A percentile compares a stretch with the other conserved stretches of the same genome.
Evolutionary conservation across 2,113 vertebrate genomes (phyloP).

Genomic region (Pholis gunnellus): DNA sequence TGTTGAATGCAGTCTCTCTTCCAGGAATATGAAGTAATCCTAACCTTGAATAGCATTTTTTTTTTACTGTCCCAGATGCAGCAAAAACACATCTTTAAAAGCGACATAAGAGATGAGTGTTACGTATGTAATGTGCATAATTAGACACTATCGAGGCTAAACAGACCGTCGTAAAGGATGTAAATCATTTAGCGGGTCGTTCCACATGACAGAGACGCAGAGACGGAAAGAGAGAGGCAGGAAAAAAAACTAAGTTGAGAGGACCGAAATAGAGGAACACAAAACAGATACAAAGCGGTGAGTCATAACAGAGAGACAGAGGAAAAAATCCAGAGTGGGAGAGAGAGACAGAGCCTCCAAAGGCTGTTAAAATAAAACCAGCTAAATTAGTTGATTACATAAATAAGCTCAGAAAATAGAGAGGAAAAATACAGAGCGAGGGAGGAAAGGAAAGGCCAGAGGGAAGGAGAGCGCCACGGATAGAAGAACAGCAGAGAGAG

Average conservation of each 20-base stretch:
- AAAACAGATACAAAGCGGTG: conserved; percentile 50
- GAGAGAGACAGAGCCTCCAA: conserved; percentile 36
- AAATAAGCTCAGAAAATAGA: conserved; percentile 63
- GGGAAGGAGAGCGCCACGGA: conserved; percentile 14
- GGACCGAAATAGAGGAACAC: conserved; percentile 52
- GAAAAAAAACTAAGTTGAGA: conserved; percentile 2
- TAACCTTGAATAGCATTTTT: not conserved
- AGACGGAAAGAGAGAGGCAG: not conserved
- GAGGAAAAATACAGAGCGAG: conserved; percentile 13
- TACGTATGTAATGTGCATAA: conserved; percentile 34
- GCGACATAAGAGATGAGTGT: conserved; percentile 40
- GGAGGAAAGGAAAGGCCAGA: conserved; percentile 40
- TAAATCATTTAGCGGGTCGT: conserved; percentile 28
- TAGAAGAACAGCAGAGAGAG: conserved; percentile 48
- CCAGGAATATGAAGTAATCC: not conserved
- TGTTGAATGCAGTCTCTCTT: not conserved
- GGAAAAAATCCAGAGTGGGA: conserved; percentile 36
- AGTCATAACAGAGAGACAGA: conserved; percentile 56
- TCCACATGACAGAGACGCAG: conserved; percentile 30
- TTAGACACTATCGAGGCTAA: conserved; percentile 48
- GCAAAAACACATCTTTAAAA: conserved; percentile 25
- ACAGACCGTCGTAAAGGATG: conserved; percentile 25
- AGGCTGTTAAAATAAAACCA: conserved; percentile 60
- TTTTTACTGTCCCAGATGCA: conserved; percentile 21
- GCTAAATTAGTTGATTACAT: conserved; percentile 67